Evolutionary conservation across 2,888 invertebrate genomes (phyloP), one percentile per base, ranked within the genome.

Genomic region (Hedya salicella): DNA sequence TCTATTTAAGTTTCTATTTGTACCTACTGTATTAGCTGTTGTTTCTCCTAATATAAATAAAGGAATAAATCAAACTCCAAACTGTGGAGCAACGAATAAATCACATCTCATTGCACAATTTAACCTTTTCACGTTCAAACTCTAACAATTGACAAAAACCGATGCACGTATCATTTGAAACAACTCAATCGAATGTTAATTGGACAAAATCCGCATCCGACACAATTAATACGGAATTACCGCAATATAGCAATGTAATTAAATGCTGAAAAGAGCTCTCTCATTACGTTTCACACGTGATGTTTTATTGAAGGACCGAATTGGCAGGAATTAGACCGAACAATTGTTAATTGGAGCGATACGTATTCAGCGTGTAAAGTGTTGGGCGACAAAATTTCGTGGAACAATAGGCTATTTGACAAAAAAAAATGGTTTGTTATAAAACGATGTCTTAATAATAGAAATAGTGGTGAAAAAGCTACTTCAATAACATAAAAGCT

Each of bases 191-290:
- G 80, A 82, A 81, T 82, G 81, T 82, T 82, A 83, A 83, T 83
- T 81, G 78, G 78, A 78, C 78, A 75, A 80, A 82, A 82, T 80
- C 80, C 78, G 80, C 77, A 79, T 75, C 74, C 75, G 76, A 72
- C 77, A 77, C 82, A 87, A 87, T 87, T 84, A 86, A 86, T 84
- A 75, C 78, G 70, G 79, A 81, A 86, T 87, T 87, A 85, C 77
- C 77, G 74, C 80, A 73, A 73, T 78, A 78, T 76, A 76, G 75
- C 76, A 78, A 83, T 50, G 86, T 85, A 86, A 88, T 89, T 87
- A 87, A 85, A 81, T 78, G 73, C 73, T 68, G 77, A 73, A 79
- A 80, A 80, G 76, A 74, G 70, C 71, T 78, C 75, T 80, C 80
- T 84, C 85, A 86, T 83, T 85, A 83, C 78, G 80, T 81, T 84